Conservation (phyloP, 2,797 vertebrate genomes). For the Buceros bicornis region DNA sequence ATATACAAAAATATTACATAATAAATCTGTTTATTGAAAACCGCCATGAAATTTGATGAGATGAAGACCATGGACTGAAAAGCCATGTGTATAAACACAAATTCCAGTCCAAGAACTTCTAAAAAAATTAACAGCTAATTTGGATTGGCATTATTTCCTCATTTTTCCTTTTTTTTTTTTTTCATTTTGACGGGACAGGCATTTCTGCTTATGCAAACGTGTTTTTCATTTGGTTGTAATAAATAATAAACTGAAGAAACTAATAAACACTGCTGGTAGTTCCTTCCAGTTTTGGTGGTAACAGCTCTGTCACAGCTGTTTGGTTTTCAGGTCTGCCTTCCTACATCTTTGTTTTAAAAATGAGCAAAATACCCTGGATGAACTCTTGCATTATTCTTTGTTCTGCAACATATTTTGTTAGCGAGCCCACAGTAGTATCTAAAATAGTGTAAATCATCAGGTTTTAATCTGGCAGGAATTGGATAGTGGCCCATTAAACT, state of each 20-base stretch:
- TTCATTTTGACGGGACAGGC: neutral
- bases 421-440: conserved; percentile 70
- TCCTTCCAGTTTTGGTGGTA: neutral
- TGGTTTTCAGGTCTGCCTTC: neutral
- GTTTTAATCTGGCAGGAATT: conserved; percentile 87
- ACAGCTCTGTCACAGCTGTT: neutral
- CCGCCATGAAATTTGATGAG: neutral
- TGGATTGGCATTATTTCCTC: neutral
- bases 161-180: neutral
- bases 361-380: conserved; percentile 23
- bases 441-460: conserved; percentile 85
- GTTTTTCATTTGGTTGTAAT: neutral
- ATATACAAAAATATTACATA: neutral
- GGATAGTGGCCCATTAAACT: conserved; percentile 93
- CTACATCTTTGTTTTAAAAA: conserved; percentile 52
- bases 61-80: neutral
- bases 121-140: neutral
- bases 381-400: conserved; percentile 69
- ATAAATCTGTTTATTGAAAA: neutral
- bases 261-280: neutral
- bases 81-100: neutral
- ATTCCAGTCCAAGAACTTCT: neutral
- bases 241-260: neutral
- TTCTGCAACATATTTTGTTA: conserved; percentile 80
- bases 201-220: neutral